These are phyloP conservation scores for Crax fasciolata DNA, from an alignment of 2,797 vertebrate species.

Conservation along the genomic window DNA sequence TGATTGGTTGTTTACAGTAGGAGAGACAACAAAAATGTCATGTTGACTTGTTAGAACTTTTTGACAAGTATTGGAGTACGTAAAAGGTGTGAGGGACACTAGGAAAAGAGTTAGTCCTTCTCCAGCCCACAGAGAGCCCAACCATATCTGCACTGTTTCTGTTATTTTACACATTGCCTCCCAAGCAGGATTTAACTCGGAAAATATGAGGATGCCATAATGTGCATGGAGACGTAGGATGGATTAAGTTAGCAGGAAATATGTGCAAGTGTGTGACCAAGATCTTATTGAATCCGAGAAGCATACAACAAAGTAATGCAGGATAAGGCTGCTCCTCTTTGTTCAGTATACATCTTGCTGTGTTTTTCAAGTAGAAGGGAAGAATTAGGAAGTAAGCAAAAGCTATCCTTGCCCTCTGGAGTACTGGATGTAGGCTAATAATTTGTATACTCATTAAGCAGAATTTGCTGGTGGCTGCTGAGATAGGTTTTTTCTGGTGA, in stretches of 20 bases:
- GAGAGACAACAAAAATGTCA: background rate
- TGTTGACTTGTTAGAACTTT: background rate
- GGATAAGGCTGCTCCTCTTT: background rate
- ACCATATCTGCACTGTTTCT: background rate
- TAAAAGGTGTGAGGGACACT: background rate
- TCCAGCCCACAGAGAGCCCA: background rate
- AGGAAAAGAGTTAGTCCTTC: background rate
- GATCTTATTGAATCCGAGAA: background rate
- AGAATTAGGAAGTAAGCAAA: constrained; percentile 21
- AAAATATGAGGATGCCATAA: background rate
- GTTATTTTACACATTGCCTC: background rate
- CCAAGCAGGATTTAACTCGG: background rate
- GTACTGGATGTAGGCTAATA: background rate
- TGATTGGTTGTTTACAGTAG: background rate
- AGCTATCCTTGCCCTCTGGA: background rate
- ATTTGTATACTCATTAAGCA: background rate
- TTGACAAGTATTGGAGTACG: background rate
- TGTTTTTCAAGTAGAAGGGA: background rate
- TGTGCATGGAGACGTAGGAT: background rate
- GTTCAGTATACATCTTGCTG: background rate
- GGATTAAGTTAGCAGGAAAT: background rate
- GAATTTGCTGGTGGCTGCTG: constrained; percentile 38
- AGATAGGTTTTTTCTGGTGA: constrained; percentile 10
- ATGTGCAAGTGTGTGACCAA: background rate
- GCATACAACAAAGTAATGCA: background rate